Conservation (phyloP, 2,888 invertebrate species). For the Hydrotaea cyrtoneurina region DNA sequence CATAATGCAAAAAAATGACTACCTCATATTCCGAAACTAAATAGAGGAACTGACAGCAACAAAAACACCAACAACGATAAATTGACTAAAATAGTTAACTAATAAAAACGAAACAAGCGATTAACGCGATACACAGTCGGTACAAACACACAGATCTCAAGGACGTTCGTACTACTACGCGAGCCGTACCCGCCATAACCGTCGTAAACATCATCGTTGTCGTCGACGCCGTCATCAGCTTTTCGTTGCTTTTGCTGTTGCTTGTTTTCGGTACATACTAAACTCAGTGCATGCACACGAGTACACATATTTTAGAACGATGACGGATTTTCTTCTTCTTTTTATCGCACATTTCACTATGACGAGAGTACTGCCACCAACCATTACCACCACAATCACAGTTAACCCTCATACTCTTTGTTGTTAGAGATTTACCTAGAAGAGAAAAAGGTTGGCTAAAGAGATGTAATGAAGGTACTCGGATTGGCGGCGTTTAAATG, state of each 20-base stretch:
- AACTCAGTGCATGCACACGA: neutral
- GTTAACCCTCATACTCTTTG: neutral
- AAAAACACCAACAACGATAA: neutral
- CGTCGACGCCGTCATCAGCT: neutral
- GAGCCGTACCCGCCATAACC: conserved; percentile 7
- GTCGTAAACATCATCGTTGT: conserved; percentile 9
- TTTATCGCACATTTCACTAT: neutral
- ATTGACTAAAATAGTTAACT: conserved; percentile 21
- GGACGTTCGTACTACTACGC: conserved; percentile 20
- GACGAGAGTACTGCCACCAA: neutral
- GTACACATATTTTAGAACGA: neutral
- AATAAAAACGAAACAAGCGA: conserved; percentile 17
- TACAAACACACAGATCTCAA: conserved; percentile 24
- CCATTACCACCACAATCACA: too few relatives aligned
- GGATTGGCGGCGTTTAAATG: conserved; percentile 6
- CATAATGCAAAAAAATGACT: conserved; percentile 6
- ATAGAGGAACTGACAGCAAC: neutral
- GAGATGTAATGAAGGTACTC: neutral
- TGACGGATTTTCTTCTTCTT: neutral
- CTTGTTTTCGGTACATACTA: neutral
- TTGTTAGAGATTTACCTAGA: neutral
- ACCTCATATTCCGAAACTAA: conserved; percentile 4
- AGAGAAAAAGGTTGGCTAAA: neutral
- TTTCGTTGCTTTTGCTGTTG: neutral
- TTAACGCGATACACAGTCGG: neutral